Base-by-base conservation (phyloP, 2,888 invertebrate genomes). In the Iselma pallidipennis region DNA sequence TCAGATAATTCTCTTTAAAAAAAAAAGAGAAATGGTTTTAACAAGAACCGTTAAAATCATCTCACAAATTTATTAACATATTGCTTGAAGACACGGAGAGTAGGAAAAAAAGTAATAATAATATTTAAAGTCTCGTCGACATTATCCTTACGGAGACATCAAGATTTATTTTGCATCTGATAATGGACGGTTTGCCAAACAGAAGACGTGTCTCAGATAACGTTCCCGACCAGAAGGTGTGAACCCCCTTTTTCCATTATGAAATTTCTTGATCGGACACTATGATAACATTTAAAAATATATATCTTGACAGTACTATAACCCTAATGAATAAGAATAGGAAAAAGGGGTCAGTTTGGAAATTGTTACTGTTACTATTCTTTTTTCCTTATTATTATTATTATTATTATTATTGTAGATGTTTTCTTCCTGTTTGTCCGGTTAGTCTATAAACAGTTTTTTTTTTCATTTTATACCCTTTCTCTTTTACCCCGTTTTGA, bases 221-320 rank as follows among this genome's bases (percentile, higher is more conserved):
- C 45, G 45, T 19, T 45, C 23, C 45, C 10, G 45, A 23, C 45
- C 57, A 29, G 61, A 55, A 63, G 63, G 63, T 63, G 63, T 63
- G 63, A 63, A 63, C 63, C 63, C 63, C 56, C 59, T 45, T 45
- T 23, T 23, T 55, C 58, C 37, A 52, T 63, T 55, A 48, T 59
- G 48, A 23, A 50, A 49, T 16, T 49, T 19, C 45, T 21, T 21
- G 63, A 63, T 63, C 52, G 63, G 63, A 52, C 51, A 9, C 33
- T 29, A 49, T 51, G 62, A 62, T 62, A 62, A 62, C 52, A 55
- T 52, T 54, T 54, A 55, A 21, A 26, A 37, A 45, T 45, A 23
- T 21, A 45, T 45, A 45, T 23, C 45, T 45, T 45, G 45, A 45
- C 45, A 45, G 45, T 45, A 45, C 21, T 45, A 45, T 45, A 45